These are phyloP conservation scores for Hylaeus anthracinus DNA, from an alignment of 1,140 invertebrate genomes.

Conservation along the genomic window DNA sequence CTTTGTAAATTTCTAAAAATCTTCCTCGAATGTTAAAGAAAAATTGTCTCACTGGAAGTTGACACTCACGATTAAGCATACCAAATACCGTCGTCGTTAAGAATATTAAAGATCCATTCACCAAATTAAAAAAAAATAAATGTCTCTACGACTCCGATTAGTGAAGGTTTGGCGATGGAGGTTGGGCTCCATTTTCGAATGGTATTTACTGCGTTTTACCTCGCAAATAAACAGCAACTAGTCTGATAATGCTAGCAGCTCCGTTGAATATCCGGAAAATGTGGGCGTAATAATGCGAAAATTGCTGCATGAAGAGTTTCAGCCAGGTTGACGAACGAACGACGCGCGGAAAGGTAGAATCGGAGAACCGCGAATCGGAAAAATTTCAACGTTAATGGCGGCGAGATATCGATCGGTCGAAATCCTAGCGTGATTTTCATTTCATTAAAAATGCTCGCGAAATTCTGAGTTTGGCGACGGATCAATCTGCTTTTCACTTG, in stretches of 20 bases:
- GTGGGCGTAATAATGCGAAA: constrained; percentile 37
- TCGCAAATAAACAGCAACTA: constrained; percentile 52
- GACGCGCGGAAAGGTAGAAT: constrained; percentile 19
- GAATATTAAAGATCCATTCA: too few species aligned
- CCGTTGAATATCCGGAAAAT: constrained; percentile 51
- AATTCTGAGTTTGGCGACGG: constrained; percentile 19
- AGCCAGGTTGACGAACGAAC: constrained; percentile 35
- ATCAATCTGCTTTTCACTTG: neutral
- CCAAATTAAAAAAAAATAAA: too few species aligned
- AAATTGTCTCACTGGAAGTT: too few species aligned
- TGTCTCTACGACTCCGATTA: too few species aligned
- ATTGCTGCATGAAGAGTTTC: constrained; percentile 47
- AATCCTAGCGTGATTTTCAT: constrained; percentile 61
- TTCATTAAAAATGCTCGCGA: constrained; percentile 62
- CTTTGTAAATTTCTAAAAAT: too few species aligned
- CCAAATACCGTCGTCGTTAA: too few species aligned
- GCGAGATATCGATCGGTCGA: constrained; percentile 56
- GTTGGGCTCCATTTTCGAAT: too few species aligned
- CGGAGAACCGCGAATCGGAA: constrained; percentile 44
- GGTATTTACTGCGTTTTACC: neutral
- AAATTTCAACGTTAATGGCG: constrained; percentile 57
- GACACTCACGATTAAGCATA: too few species aligned
- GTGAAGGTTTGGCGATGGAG: too few species aligned
- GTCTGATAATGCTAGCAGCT: constrained; percentile 54
- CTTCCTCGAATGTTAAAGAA: too few species aligned